A percentile compares a stretch with the other conserved stretches of the same genome.
phyloP scores from a whole-genome alignment of 2,113 vertebrate species.

The Parus major region DNA sequence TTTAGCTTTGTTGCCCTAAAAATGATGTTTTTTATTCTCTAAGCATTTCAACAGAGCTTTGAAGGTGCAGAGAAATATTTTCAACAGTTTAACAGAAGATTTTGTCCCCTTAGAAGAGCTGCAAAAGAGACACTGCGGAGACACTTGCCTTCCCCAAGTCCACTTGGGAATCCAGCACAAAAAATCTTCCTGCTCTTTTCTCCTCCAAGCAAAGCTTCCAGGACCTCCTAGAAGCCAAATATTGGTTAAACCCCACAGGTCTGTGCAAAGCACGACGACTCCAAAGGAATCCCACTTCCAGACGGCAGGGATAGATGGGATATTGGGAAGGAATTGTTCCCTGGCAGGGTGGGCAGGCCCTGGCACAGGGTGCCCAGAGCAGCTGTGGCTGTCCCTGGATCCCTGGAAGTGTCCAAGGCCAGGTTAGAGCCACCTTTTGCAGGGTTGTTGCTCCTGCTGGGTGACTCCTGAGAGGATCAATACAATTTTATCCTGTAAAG shows the following conservation, averaged over 20 bases:
- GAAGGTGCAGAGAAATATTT: not conserved
- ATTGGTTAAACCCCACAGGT: not conserved
- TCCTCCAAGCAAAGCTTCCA: not conserved
- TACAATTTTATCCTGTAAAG: not conserved
- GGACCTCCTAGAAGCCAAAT: not conserved
- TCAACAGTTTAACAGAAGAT: not conserved
- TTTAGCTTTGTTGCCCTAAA: not conserved
- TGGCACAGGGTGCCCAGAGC: not conserved
- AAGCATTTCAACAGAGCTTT: not conserved
- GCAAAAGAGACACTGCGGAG: not conserved
- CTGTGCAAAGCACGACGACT: fast-evolving
- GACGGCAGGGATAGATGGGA: fast-evolving
- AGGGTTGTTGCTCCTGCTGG: not conserved
- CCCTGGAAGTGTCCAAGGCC: not conserved
- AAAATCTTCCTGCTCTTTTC: not conserved
- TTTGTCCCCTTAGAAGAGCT: not conserved
- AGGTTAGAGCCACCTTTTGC: not conserved
- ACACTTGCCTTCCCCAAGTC: not conserved
- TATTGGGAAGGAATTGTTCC: not conserved
- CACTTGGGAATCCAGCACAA: not conserved
- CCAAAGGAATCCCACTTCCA: not conserved
- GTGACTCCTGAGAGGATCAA: not conserved
- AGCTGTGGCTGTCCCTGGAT: not conserved
- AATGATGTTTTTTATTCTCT: not conserved
- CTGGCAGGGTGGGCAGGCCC: not conserved